Evolutionary conservation across 2,113 vertebrate genomes (phyloP), one percentile per base, ranked within the genome.

Genomic region (Tricholaema leucomelas): DNA sequence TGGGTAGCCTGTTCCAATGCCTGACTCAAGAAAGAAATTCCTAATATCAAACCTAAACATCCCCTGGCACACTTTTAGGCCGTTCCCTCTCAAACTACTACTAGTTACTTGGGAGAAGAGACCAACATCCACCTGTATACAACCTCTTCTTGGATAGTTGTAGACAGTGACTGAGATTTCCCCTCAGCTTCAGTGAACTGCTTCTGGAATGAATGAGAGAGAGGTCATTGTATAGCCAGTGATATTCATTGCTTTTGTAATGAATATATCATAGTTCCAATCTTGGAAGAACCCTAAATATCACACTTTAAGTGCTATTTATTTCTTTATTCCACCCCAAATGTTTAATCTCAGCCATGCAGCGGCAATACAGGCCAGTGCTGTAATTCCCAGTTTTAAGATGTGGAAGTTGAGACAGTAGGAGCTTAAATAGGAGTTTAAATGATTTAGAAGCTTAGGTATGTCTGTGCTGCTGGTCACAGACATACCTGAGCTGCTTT

Each of bases 401-500:
- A 50, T 23, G 20, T 21, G 38, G 61, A 85, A 58, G 15, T 48
- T 61, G 61, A 74, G 54, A 64, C 54, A 48, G 52, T 83, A 73
- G 58, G 58, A 90, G 31, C 81, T 84, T 55, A 55, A 88, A 54
- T 42, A 56, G 33, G 16, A 44, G 42, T 44, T 44, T 44, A 44
- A 44, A 44, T 91, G 4, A 79, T 70, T 87, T 76, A 61, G 77
- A 82, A 88, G 50, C 74, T 79, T 69, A 69, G 78, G 59, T 79
- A 81, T 85, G 63, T 73, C 70, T 85, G 3, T 0, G 1, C 44
- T 87, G 42, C 64, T 70, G 71, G 48, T 93, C 64, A 66, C 14
- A 40, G 56, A 73, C 75, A 52, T 92, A 91, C 66, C 71, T 90
- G 84, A 92, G 46, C 79, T 91, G 52, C 23, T 82, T 89, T 92